phyloP scores from a whole-genome alignment of 2,113 vertebrate genomes.

The Oenanthe oenanthe region DNA sequence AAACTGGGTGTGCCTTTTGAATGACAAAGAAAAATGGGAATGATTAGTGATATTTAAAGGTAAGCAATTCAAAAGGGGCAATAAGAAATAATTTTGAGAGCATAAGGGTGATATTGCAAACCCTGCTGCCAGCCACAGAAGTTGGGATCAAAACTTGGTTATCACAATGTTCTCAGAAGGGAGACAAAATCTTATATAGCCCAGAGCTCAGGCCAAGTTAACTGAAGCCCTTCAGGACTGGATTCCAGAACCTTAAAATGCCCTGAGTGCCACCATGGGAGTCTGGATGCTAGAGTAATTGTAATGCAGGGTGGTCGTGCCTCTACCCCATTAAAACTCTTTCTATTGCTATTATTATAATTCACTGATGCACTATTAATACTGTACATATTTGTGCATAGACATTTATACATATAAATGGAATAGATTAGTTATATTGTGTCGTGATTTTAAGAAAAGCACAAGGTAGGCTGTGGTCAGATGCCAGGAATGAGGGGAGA shows the following conservation, averaged over 20 bases:
- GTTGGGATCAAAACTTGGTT: background rate
- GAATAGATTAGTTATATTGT: background rate
- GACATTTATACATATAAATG: background rate
- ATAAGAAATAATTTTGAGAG: background rate
- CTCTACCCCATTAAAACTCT: background rate
- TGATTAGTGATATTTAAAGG: background rate
- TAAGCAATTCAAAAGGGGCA: background rate
- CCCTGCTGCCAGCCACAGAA: background rate
- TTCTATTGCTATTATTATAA: background rate
- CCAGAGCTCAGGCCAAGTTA: background rate
- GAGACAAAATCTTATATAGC: background rate
- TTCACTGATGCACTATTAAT: background rate
- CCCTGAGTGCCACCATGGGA: background rate
- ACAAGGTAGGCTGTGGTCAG: background rate
- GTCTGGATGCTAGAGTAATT: background rate
- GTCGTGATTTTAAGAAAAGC: background rate
- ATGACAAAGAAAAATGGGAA: background rate
- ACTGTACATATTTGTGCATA: background rate
- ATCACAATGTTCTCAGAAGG: background rate
- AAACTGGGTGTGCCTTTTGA: background rate
- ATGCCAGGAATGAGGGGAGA: background rate
- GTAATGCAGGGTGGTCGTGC: background rate
- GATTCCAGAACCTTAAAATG: background rate
- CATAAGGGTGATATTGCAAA: fast-evolving
- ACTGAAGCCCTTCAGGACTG: background rate